Evolutionary conservation across 92 coral and sea anemone species (phyloP).

Genomic region (Muricea muricata): DNA sequence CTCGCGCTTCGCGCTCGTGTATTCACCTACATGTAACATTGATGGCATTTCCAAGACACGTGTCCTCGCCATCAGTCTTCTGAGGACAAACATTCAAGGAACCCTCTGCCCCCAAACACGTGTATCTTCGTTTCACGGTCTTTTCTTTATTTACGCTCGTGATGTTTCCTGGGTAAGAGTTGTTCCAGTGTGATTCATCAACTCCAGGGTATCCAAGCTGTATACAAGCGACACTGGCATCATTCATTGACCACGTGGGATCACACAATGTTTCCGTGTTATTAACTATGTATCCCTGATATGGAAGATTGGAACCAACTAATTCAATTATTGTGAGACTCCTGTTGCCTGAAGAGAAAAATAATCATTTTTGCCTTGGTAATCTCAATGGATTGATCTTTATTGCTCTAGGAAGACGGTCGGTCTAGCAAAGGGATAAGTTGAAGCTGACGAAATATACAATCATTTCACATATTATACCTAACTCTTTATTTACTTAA

Average conservation of each 20-base stretch:
- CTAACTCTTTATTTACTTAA: no score
- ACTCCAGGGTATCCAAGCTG: background rate
- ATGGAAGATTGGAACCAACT: constrained; percentile 7
- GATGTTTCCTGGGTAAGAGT: background rate
- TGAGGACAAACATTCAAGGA: background rate
- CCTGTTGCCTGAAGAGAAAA: background rate
- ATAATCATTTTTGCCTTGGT: no score
- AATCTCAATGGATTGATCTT: no score
- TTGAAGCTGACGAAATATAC: no score
- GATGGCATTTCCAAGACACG: background rate
- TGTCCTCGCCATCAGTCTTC: background rate
- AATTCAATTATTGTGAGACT: background rate
- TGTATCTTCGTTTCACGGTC: background rate
- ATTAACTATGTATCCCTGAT: background rate
- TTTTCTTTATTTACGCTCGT: background rate
- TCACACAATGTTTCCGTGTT: background rate
- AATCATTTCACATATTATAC: no score
- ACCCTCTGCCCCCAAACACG: background rate
- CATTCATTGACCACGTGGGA: background rate
- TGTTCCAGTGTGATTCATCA: background rate
- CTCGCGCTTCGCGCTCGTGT: no score
- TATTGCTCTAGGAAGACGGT: no score
- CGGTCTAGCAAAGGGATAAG: no score
- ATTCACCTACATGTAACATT: constrained; percentile 11
- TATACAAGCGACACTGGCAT: background rate